Base-by-base conservation (phyloP, 2,888 invertebrate species). In the Cerceris ruficornis region DNA sequence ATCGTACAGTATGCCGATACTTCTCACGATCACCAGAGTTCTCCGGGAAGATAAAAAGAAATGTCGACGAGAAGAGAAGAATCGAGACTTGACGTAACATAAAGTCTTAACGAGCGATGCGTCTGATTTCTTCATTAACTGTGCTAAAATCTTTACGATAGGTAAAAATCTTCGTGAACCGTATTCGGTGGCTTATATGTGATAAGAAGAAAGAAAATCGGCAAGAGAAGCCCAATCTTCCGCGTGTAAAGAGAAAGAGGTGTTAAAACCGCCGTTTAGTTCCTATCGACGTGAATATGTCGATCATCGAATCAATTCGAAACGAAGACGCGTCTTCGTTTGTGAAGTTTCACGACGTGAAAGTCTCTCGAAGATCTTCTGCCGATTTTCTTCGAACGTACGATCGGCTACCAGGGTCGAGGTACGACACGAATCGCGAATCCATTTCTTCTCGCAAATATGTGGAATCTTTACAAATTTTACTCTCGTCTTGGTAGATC, bases 401-500 rank as follows among this genome's bases (percentile, higher is more conserved):
- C 28, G 28, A 28, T 28, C 28, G 28, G 28, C 28, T 28, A 4
- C 4, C 28, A 28, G 28, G 28, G 28, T 28, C 28, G 28, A 28
- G 28, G 28, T 28, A 28, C 28, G 55, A 55, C 15, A 17, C 28
- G 15, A 46, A 55, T 15, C 55, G 17, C 52, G 52, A 52, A 55
- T 9, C 8, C 17, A 17, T 15, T 70, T 80, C 74, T 76, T 76
- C 81, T 77, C 69, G 69, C 81, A 78, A 73, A 68, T 78, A 69
- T 77, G 73, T 79, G 79, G 62, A 85, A 72, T 85, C 79, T 75
- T 78, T 75, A 28, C 28, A 71, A 28, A 85, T 81, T 85, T 81
- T 80, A 77, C 72, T 81, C 85, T 85, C 72, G 72, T 83, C 77
- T 83, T 78, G 79, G 52, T 85, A 83, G 72, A 76, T 74, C 75